phyloP scores from a whole-genome alignment of 1,140 invertebrate genomes.

The Dendroctonus valens region DNA sequence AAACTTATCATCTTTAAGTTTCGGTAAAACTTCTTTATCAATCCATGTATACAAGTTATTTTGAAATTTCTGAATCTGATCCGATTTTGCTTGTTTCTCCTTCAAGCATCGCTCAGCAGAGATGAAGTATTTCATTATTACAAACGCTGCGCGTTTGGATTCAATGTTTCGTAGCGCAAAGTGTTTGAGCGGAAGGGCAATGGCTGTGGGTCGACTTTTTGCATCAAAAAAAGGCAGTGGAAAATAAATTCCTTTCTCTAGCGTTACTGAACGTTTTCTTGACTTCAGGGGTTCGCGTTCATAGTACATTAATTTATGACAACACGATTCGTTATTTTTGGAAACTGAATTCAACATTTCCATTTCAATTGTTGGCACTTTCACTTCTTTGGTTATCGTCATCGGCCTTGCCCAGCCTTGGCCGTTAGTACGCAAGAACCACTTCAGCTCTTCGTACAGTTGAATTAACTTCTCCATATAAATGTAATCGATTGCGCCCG shows the following conservation, averaged over 20 bases:
- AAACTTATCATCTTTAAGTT: constrained; percentile 59
- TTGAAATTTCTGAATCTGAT: constrained; percentile 55
- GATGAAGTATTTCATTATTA: constrained; percentile 58
- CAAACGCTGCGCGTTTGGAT: constrained; percentile 55
- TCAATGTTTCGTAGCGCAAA: constrained; percentile 55
- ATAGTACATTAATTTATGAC: constrained; percentile 26
- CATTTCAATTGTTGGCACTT: constrained; percentile 28
- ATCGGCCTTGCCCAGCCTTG: constrained; percentile 56
- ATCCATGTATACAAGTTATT: constrained; percentile 59
- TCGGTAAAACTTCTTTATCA: constrained; percentile 55
- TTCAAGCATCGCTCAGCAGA: constrained; percentile 55
- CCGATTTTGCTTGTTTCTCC: constrained; percentile 40
- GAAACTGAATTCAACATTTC: constrained; percentile 1
- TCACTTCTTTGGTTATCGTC: constrained; percentile 19
- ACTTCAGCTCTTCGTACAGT: constrained; percentile 57
- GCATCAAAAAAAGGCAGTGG: constrained; percentile 57
- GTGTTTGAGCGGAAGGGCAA: constrained; percentile 53
- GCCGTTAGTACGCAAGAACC: constrained; percentile 57
- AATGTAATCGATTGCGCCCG: constrained; percentile 58
- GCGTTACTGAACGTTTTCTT: constrained; percentile 6
- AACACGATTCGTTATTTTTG: constrained; percentile 13
- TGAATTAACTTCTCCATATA: constrained; percentile 56
- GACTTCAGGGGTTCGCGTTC: constrained; percentile 23
- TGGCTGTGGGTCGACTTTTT: constrained; percentile 50
- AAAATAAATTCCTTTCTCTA: constrained; percentile 36